Percentiles rank a stretch among this genome's conserved stretches.
These are phyloP conservation scores for Bibio marci DNA, from an alignment of 2,888 invertebrate species.

Conservation along the genomic window DNA sequence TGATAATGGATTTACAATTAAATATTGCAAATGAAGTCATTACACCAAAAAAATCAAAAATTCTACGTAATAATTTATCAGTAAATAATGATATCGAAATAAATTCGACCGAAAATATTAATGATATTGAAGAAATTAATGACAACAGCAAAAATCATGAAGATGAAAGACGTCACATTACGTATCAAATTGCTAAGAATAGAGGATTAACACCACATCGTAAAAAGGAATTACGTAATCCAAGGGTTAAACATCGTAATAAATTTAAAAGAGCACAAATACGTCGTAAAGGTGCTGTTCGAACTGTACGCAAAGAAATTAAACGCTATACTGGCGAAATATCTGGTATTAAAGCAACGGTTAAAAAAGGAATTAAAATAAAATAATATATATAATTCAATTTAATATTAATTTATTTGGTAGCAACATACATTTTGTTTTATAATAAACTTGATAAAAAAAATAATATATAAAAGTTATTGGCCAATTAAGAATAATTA, in stretches of 20 bases:
- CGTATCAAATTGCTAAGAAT: conserved; percentile 89
- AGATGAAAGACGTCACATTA: conserved; percentile 59
- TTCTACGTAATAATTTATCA: conserved; percentile 27
- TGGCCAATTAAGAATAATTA: too few species aligned
- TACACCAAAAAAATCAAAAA: conserved; percentile 18
- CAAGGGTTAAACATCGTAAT: conserved; percentile 83
- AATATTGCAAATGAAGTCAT: conserved; percentile 19
- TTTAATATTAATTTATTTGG: too few species aligned
- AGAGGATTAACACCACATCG: conserved; percentile 82
- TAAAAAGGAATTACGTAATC: conserved; percentile 86
- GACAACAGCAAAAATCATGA: conserved; percentile 15
- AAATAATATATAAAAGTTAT: too few species aligned
- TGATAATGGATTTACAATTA: conserved; percentile 14
- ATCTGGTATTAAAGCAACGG: conserved; percentile 81
- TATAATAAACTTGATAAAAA: too few species aligned
- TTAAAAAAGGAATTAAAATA: conserved; percentile 79
- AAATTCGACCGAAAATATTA: too few species aligned
- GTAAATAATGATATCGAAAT: conserved; percentile 25
- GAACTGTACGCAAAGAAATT: conserved; percentile 65
- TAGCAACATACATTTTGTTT: too few species aligned
- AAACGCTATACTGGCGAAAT: conserved; percentile 79
- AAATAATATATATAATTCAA: too few species aligned
- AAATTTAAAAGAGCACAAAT: conserved; percentile 87
- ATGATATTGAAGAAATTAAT: conserved; percentile 17
- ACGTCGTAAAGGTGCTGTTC: conserved; percentile 82